A percentile compares a stretch with the other conserved stretches of the same genome.
Evolutionary conservation across 2,888 invertebrate species (phyloP).

Genomic region (Trichacis sp.): DNA sequence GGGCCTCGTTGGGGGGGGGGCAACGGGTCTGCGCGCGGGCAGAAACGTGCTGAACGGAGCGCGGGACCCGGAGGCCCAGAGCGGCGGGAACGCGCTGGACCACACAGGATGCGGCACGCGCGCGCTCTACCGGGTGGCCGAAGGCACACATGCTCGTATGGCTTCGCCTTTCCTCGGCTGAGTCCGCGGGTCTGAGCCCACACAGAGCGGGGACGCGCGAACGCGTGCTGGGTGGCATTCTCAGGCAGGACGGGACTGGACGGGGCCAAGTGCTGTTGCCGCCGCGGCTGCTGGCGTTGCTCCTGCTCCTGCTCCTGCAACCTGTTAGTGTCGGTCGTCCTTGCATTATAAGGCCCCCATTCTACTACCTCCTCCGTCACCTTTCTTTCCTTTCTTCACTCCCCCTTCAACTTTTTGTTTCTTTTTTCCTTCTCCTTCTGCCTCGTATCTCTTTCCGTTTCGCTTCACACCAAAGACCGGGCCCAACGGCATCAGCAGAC

Average conservation of each 20-base stretch:
- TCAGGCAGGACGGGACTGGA: conserved; percentile 62
- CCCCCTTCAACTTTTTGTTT: no score
- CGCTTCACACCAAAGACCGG: neutral
- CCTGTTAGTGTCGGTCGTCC: conserved; percentile 66
- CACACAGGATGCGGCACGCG: conserved; percentile 84
- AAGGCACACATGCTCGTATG: conserved; percentile 61
- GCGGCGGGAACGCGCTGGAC: conserved; percentile 67
- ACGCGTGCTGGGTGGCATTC: conserved; percentile 68
- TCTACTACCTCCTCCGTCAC: conserved; percentile 39
- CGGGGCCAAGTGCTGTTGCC: conserved; percentile 19
- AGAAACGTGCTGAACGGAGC: conserved; percentile 23
- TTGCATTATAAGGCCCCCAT: conserved; percentile 58
- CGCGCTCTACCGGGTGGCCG: conserved; percentile 73
- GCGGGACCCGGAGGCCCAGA: conserved; percentile 39
- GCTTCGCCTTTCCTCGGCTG: conserved; percentile 51
- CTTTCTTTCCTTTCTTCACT: no score
- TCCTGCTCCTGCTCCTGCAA: conserved; percentile 50
- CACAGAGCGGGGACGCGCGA: conserved; percentile 68
- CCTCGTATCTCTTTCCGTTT: neutral
- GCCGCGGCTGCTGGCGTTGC: conserved; percentile 24
- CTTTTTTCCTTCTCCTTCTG: neutral
- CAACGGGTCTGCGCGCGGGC: neutral
- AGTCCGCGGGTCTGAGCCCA: conserved; percentile 59
- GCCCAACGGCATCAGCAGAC: conserved; percentile 67
- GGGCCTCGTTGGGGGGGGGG: neutral